Evolutionary conservation across 1,140 invertebrate genomes (phyloP).

Genomic region (Drosophila seguyi): DNA sequence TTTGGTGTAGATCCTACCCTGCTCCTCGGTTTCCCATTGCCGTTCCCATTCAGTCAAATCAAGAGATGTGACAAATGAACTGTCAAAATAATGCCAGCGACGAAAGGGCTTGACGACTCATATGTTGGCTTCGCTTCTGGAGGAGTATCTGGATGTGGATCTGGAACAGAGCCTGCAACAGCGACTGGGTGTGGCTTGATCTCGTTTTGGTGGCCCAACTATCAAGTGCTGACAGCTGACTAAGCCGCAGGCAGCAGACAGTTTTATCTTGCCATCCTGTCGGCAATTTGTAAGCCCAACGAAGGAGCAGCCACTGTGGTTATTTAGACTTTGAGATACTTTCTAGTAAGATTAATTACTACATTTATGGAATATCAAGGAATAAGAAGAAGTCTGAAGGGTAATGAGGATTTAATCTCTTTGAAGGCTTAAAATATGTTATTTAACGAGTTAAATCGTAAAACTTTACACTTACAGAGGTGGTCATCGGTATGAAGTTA

Average conservation of each 20-base stretch:
- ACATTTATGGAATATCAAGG: not conserved
- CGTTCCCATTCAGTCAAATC: slow-evolving; percentile 61
- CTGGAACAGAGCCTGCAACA: slow-evolving; percentile 15
- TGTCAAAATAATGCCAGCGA: slow-evolving; percentile 73
- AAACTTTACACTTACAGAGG: not conserved
- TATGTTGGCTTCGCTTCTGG: slow-evolving; percentile 12
- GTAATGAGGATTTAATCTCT: not conserved
- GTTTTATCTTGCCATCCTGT: slow-evolving; percentile 30
- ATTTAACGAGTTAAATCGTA: no score
- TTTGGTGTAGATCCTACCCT: slow-evolving; percentile 19
- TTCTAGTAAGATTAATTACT: not conserved
- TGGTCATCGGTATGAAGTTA: no score
- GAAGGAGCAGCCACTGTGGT: slow-evolving; percentile 6
- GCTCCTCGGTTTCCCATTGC: slow-evolving; percentile 1
- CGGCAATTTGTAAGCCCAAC: slow-evolving; percentile 46
- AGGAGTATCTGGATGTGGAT: slow-evolving; percentile 25
- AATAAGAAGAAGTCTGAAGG: no score
- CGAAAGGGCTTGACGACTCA: slow-evolving; percentile 64
- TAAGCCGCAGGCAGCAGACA: slow-evolving; percentile 65
- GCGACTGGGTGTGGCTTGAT: slow-evolving; percentile 39
- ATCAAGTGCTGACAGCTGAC: slow-evolving; percentile 66
- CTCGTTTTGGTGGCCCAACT: slow-evolving; percentile 42
- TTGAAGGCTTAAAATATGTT: not conserved
- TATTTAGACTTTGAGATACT: slow-evolving; percentile 1
- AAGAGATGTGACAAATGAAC: slow-evolving; percentile 77